Evolutionary conservation across 2,797 vertebrate species (phyloP), one percentile per base, ranked within the genome.

Genomic region (Pangasius djambal): DNA sequence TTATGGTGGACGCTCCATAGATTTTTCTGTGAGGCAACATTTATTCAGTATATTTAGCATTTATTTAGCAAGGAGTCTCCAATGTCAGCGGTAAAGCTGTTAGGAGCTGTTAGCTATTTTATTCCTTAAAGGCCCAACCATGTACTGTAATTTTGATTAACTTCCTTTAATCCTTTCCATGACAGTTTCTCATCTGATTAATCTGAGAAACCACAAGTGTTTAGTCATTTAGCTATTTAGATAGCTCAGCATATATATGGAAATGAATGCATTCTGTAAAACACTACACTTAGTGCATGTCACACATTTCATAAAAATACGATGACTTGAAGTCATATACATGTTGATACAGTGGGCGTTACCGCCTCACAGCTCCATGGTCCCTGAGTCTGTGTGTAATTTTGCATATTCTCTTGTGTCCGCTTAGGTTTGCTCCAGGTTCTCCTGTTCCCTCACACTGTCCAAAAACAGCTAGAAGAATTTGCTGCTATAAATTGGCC

Each of bases 211-310:
- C 7, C 70, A 72, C 37, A 74, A 40, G 22, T 10, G 72, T 75
- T 48, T 48, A 25, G 10, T 52, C 48, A 4, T 78, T 78, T 18
- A 78, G 28, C 48, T 4, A n/a, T n/a, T 28, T 77, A n/a, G 12
- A 16, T 77, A 50, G 74, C 28, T 75, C 13, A 52, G 25, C 44
- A n/a, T 50, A 4, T n/a, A 77, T 20, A 1, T 40, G 34, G 9
- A 48, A 48, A 77, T 28, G 2, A 50, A 15, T 50, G 25, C 25
- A n/a, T 1, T 77, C 12, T 5, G 6, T 16, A 6, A n/a, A 28
- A 77, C 48, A n/a, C 44, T 77, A 77, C 75, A 78, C 15, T 78
- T 20, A 40, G 34, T 75, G 34, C 70, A 40, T 74, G 70, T 74
- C 70, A 69, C 13, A 69, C 31, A 69, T 34, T 7, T 69, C 13